Conservation (phyloP, 2,113 vertebrate species). For the Solenodon paradoxus region DNA sequence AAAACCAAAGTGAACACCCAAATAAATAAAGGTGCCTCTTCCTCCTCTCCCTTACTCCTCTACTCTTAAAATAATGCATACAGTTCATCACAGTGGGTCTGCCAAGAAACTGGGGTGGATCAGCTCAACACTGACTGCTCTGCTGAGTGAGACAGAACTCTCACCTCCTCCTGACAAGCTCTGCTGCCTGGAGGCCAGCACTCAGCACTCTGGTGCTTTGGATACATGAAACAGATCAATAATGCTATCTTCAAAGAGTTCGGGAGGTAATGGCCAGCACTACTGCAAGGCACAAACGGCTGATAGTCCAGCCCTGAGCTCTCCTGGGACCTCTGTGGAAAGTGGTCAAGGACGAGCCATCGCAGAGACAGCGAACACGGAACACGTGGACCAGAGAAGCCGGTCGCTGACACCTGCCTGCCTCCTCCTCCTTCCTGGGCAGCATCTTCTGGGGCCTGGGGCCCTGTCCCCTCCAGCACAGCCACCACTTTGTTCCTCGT, state of each 20-base stretch:
- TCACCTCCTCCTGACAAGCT: background rate
- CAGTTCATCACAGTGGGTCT: background rate
- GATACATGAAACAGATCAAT: background rate
- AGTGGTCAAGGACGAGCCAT: rapidly evolving
- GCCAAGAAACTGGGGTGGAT: background rate
- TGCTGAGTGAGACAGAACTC: background rate
- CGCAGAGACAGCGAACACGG: background rate
- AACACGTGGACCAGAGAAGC: rapidly evolving
- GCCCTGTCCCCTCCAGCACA: rapidly evolving
- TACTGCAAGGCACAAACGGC: background rate
- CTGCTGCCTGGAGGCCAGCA: no score
- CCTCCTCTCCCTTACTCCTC: no score
- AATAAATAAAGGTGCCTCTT: no score
- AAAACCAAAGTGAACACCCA: no score
- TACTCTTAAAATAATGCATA: no score
- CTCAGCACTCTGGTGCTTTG: background rate
- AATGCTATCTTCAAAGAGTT: background rate
- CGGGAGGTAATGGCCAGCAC: background rate
- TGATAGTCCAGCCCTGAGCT: no score
- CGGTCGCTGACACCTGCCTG: background rate
- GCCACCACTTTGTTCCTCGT: no score
- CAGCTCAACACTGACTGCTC: background rate
- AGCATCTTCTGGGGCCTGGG: background rate
- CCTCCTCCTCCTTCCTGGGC: background rate
- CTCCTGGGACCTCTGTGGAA: no score